A percentile compares a stretch with the other conserved stretches of the same genome.
phyloP scores from a whole-genome alignment of 2,797 vertebrate species.

The Gymnothorax javanicus region DNA sequence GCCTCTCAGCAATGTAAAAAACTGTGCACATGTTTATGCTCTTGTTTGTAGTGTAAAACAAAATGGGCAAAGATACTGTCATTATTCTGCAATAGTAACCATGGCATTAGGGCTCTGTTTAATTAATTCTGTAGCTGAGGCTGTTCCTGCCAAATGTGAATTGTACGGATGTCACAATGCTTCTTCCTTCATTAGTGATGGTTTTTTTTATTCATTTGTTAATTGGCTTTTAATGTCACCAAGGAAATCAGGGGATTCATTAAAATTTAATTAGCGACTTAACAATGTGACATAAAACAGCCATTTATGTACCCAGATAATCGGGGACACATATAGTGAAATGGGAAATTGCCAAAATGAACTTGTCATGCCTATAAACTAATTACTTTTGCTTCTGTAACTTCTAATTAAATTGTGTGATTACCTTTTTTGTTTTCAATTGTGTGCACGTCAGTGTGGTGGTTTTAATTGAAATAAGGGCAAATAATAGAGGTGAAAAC shows the following conservation, averaged over 20 bases:
- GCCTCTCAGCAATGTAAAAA: neutral
- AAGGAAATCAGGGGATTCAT: slow-evolving; percentile 36
- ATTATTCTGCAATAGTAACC: neutral
- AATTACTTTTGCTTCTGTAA: slow-evolving; percentile 56
- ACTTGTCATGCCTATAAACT: slow-evolving; percentile 50
- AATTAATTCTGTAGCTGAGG: neutral
- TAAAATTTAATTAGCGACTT: slow-evolving; percentile 63
- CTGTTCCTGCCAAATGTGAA: neutral
- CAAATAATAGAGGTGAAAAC: neutral
- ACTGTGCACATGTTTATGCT: neutral
- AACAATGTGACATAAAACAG: slow-evolving; percentile 47
- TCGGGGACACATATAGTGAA: slow-evolving; percentile 40
- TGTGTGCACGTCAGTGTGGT: neutral
- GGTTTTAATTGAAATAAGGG: neutral
- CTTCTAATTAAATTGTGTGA: slow-evolving; percentile 61
- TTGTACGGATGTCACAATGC: slow-evolving; percentile 11
- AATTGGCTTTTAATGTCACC: slow-evolving; percentile 50
- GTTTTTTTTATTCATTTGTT: slow-evolving; percentile 54
- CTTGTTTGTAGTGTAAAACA: neutral
- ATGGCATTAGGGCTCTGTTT: neutral
- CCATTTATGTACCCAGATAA: slow-evolving; percentile 58
- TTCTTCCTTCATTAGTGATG: slow-evolving; percentile 43
- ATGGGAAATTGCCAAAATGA: slow-evolving; percentile 45
- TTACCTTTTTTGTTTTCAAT: neutral
- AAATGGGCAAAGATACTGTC: neutral